Conservation (phyloP, 2,888 invertebrate species). For the Melinaea menophilus region DNA sequence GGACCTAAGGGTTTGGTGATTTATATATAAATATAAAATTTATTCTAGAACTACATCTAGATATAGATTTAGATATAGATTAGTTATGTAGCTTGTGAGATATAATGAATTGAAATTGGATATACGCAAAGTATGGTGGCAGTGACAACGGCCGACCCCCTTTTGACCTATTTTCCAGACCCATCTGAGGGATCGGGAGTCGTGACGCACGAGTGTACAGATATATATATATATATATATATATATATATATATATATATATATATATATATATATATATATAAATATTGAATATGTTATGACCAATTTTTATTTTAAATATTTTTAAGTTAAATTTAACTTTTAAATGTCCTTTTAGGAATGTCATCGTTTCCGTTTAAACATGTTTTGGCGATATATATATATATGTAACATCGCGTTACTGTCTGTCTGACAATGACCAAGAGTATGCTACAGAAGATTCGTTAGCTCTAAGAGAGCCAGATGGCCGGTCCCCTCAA, state of each 20-base stretch:
- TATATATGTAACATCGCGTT: background rate
- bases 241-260: too few species aligned
- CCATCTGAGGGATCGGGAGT: constrained; percentile 56
- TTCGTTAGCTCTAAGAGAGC: too few species aligned
- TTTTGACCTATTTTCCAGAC: constrained; percentile 72
- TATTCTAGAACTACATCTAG: background rate
- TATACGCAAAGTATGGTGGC: constrained; percentile 37
- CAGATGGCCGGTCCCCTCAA: too few species aligned
- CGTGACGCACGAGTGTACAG: constrained; percentile 55
- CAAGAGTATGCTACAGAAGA: background rate
- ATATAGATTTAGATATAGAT: background rate
- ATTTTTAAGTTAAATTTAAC: background rate
- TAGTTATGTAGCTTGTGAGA: background rate
- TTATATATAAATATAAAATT: background rate
- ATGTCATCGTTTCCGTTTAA: background rate
- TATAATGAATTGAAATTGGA: constrained; percentile 28
- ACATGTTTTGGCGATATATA: background rate
- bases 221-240: background rate
- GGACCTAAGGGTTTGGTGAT: constrained; percentile 62
- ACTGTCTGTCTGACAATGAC: background rate
- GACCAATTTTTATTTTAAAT: background rate
- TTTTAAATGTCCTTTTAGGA: background rate
- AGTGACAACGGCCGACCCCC: constrained; percentile 74
- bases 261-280: background rate
- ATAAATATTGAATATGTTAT: background rate